A percentile compares a stretch with the other conserved stretches of the same genome.
phyloP scores from a whole-genome alignment of 92 coral and sea anemone genomes.

The Umimayanthus chanpuru region DNA sequence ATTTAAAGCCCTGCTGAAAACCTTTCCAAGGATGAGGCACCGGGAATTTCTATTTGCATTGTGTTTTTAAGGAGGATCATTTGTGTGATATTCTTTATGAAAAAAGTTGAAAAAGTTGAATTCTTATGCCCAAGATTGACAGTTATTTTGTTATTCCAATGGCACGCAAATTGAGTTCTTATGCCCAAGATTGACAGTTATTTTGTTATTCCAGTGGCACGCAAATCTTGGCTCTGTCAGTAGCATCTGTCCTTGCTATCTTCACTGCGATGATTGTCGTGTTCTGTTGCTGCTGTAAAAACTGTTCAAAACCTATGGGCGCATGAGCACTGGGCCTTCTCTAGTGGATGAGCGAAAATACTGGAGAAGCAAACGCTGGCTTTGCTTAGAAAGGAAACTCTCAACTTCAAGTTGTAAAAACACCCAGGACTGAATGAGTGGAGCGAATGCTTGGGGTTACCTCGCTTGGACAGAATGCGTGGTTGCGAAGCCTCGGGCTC shows the following conservation, averaged over 20 bases:
- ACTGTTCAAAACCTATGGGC: slow-evolving; percentile 37
- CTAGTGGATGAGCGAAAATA: neutral
- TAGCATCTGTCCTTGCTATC: slow-evolving; percentile 15
- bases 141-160: too few species aligned
- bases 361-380: neutral
- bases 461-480: neutral
- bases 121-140: neutral
- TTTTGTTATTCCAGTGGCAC: slow-evolving; percentile 15
- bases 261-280: slow-evolving; percentile 22
- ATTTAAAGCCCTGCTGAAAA: too few species aligned
- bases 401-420: too few species aligned
- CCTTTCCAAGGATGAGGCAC: too few species aligned
- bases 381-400: too few species aligned
- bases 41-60: too few species aligned
- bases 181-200: neutral
- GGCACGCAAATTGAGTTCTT: too few species aligned
- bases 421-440: too few species aligned
- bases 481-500: neutral
- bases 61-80: too few species aligned
- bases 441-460: neutral
- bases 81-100: too few species aligned
- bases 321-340: neutral
- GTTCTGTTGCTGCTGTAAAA: slow-evolving; percentile 41
- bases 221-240: slow-evolving; percentile 21
- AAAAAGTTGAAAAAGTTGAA: too few species aligned